Evolutionary conservation across 1,140 invertebrate genomes (phyloP).

Genomic region (Brachionus koreanus): DNA sequence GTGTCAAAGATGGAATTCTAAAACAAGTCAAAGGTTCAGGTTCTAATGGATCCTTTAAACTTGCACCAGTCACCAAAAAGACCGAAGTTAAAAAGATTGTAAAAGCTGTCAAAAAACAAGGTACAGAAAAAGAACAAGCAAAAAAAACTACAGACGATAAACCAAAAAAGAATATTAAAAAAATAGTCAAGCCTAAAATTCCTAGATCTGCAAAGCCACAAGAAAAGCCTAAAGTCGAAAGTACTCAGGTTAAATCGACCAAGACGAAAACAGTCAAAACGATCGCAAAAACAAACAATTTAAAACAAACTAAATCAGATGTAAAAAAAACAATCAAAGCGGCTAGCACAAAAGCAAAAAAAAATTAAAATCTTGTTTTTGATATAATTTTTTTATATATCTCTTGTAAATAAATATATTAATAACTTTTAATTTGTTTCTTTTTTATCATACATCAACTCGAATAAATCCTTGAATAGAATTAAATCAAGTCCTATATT

Average conservation of each 20-base stretch:
- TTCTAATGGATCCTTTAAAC: slow-evolving; percentile 44
- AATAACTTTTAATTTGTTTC: too few species aligned
- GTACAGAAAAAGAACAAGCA: background rate
- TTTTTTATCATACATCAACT: too few species aligned
- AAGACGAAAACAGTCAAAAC: slow-evolving; percentile 4
- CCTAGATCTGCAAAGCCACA: background rate
- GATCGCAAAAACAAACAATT: background rate
- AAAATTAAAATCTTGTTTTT: too few species aligned
- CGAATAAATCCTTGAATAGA: too few species aligned
- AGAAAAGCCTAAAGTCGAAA: background rate
- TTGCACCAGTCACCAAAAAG: background rate
- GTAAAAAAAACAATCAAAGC: slow-evolving; percentile 5
- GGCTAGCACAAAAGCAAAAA: background rate
- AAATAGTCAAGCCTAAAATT: background rate
- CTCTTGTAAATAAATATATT: too few species aligned
- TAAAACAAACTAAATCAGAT: background rate
- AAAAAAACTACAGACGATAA: background rate
- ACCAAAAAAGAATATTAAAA: background rate
- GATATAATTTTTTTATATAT: too few species aligned
- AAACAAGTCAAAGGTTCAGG: slow-evolving; percentile 45
- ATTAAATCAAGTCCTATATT: too few species aligned
- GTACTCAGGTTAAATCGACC: background rate
- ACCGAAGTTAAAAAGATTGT: background rate
- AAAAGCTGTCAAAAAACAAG: background rate
- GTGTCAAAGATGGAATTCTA: slow-evolving; percentile 36